Conservation (phyloP, 2,113 vertebrate species). For the Ageneiosus marmoratus region DNA sequence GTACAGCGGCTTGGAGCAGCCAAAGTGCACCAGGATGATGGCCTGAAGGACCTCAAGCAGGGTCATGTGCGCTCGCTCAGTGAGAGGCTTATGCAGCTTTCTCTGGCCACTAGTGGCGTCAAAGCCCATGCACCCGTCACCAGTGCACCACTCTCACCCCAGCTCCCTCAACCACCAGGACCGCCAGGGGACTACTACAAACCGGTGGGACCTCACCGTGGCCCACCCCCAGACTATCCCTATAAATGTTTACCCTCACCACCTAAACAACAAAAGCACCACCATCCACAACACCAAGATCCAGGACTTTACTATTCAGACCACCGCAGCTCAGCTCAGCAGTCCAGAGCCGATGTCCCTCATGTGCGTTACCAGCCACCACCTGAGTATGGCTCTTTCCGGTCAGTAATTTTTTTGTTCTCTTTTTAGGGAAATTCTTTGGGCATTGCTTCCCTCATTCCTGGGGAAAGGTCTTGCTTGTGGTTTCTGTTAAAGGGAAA, state of each 20-base stretch:
- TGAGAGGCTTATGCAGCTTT: constrained; percentile 96
- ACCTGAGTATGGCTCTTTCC: constrained; percentile 93
- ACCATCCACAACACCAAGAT: constrained; percentile 78
- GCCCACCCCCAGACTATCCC: constrained; percentile 95
- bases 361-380: constrained; percentile 96
- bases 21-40: constrained; percentile 95
- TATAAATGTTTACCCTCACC: constrained; percentile 85
- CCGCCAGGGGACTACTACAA: constrained; percentile 87
- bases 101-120: constrained; percentile 91
- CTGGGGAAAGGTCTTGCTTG: not conserved
- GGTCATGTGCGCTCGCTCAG: constrained; percentile 97
- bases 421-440: not conserved
- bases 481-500: not conserved
- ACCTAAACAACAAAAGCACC: constrained; percentile 71
- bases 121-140: constrained; percentile 93
- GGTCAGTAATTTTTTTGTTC: constrained; percentile 72
- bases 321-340: constrained; percentile 81
- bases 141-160: constrained; percentile 83
- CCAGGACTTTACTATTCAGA: constrained; percentile 83
- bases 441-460: not conserved
- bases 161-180: constrained; percentile 74
- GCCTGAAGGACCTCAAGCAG: constrained; percentile 95
- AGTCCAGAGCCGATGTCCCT: constrained; percentile 82
- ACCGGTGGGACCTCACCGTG: constrained; percentile 78
- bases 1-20: constrained; percentile 88